Evolutionary conservation across 2,888 invertebrate genomes (phyloP).

Genomic region (Anorthoa munda): DNA sequence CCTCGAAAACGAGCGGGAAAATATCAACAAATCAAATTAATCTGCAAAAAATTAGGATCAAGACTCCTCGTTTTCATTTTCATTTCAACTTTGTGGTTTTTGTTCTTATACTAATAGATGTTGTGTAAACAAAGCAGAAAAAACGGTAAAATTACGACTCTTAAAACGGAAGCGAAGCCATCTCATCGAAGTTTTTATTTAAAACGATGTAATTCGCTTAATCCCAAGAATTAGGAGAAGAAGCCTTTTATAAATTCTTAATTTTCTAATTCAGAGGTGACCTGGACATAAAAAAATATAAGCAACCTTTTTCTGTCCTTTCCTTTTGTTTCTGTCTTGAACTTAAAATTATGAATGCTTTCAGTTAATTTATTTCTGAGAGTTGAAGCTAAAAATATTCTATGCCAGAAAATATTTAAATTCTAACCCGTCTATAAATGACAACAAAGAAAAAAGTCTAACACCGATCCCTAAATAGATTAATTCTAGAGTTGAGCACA

Average conservation of each 20-base stretch:
- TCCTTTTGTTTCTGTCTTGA: conserved; percentile 24
- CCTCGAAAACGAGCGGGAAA: not conserved
- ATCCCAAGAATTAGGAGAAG: conserved; percentile 43
- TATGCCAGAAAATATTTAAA: not conserved
- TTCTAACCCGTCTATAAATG: not conserved
- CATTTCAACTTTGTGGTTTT: conserved; percentile 33
- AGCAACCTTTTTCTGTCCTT: not conserved
- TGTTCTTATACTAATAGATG: conserved; percentile 26
- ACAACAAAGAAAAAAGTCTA: conserved; percentile 1
- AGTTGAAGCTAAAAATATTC: conserved; percentile 13
- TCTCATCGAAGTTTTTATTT: conserved; percentile 51
- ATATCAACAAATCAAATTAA: conserved; percentile 44
- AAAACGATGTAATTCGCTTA: conserved; percentile 48
- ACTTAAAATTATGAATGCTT: conserved; percentile 33
- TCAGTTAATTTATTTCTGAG: not conserved
- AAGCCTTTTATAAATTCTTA: conserved; percentile 49
- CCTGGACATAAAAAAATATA: conserved; percentile 12
- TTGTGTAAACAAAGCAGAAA: conserved; percentile 33
- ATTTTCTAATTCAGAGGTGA: conserved; percentile 33
- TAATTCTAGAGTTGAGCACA: conserved; percentile 12
- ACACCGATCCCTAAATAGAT: conserved; percentile 17
- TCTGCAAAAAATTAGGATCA: conserved; percentile 44
- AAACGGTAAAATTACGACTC: conserved; percentile 26
- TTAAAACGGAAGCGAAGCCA: conserved; percentile 18
- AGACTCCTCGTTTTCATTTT: conserved; percentile 30